Evolutionary conservation across 2,888 invertebrate genomes (phyloP).

Genomic region (Argynnis bischoffii): DNA sequence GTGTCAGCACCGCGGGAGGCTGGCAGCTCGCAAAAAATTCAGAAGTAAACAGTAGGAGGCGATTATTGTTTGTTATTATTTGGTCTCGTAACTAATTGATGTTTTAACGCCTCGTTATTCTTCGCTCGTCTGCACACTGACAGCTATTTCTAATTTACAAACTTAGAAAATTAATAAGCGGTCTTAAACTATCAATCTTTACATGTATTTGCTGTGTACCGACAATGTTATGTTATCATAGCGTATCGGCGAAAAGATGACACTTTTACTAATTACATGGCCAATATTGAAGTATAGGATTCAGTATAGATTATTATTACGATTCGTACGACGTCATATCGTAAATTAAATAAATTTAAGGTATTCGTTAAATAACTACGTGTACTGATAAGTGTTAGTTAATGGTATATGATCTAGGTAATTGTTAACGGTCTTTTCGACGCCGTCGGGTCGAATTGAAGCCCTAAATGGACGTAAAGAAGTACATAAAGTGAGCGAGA

Average conservation of each 20-base stretch:
- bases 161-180: slow-evolving; percentile 26
- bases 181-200: slow-evolving; percentile 31
- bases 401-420: slow-evolving; percentile 29
- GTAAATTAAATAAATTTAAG: neutral
- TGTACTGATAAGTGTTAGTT: slow-evolving; percentile 19
- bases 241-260: slow-evolving; percentile 21
- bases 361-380: neutral
- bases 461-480: slow-evolving; percentile 61
- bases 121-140: slow-evolving; percentile 41
- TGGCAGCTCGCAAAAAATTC: slow-evolving; percentile 48
- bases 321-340: neutral
- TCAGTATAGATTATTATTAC: too few relatives aligned
- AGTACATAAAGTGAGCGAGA: slow-evolving; percentile 54
- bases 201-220: slow-evolving; percentile 8
- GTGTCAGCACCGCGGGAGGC: slow-evolving; percentile 51
- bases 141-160: slow-evolving; percentile 27
- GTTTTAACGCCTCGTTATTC: slow-evolving; percentile 44
- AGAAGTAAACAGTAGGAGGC: slow-evolving; percentile 57
- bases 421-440: slow-evolving; percentile 34
- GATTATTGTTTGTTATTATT: slow-evolving; percentile 57
- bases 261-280: slow-evolving; percentile 20
- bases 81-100: slow-evolving; percentile 53
- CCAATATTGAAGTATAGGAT: neutral
- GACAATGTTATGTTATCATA: slow-evolving; percentile 6
- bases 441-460: slow-evolving; percentile 40